These are phyloP conservation scores for Distichodus sexfasciatus DNA, from an alignment of 2,797 vertebrate genomes.

Conservation along the genomic window DNA sequence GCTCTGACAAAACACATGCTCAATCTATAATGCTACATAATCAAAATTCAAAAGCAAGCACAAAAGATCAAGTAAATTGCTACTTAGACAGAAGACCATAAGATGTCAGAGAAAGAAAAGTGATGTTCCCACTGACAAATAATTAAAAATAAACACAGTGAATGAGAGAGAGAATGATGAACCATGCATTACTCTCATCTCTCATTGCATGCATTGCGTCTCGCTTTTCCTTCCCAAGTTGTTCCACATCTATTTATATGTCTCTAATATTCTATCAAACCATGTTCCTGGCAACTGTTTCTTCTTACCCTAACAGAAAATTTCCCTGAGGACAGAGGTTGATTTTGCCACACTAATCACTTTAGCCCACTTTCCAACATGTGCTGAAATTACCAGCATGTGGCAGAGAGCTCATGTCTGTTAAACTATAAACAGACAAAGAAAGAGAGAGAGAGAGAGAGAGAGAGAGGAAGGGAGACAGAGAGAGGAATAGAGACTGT, in stretches of 20 bases:
- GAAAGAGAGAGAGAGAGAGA: not conserved
- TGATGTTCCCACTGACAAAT: constrained; percentile 22
- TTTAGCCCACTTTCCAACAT: constrained; percentile 42
- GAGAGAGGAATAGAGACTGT: not conserved
- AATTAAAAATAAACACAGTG: constrained; percentile 18
- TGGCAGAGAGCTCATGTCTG: constrained; percentile 30
- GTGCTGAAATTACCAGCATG: constrained; percentile 44
- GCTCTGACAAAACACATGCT: no score
- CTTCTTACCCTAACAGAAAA: constrained; percentile 35
- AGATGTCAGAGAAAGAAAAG: constrained; percentile 1
- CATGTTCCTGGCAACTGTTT: constrained; percentile 39
- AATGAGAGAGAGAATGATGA: constrained; percentile 32
- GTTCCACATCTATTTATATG: constrained; percentile 8
- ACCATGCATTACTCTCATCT: constrained; percentile 45
- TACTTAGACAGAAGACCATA: constrained; percentile 22
- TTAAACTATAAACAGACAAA: constrained; percentile 41
- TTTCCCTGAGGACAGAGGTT: constrained; percentile 29
- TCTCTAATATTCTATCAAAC: no score
- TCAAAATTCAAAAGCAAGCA: constrained; percentile 6
- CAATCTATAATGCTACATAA: no score
- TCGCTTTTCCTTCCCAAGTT: not conserved
- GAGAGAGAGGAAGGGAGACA: no score
- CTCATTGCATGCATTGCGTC: constrained; percentile 20
- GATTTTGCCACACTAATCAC: constrained; percentile 48
- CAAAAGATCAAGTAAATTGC: not conserved